Evolutionary conservation across 2,797 vertebrate genomes (phyloP).

Genomic region (Steatocranus sp.): DNA sequence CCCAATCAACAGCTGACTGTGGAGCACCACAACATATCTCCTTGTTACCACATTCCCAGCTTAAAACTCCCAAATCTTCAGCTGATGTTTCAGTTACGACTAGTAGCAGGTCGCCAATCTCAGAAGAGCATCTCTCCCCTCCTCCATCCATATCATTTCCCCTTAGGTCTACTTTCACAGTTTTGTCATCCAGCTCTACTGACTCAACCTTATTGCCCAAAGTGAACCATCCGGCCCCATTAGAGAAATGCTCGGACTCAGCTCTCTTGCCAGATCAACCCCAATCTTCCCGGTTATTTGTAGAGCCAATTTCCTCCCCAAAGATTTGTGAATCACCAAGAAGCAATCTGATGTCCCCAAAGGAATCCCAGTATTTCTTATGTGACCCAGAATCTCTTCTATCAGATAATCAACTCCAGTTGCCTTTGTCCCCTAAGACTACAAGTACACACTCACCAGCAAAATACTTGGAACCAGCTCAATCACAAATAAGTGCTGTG

Average conservation of each 20-base stretch:
- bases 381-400: constrained; percentile 1
- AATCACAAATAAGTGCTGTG: neutral
- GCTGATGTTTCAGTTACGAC: neutral
- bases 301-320: constrained; percentile 6
- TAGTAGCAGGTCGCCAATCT: neutral
- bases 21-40: constrained; percentile 3
- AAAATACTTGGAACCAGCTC: neutral
- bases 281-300: constrained; percentile 10
- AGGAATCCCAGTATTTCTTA: constrained; percentile 18
- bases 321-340: constrained; percentile 11
- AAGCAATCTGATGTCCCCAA: constrained; percentile 21
- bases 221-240: constrained; percentile 16
- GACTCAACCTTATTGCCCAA: constrained; percentile 24
- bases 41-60: neutral
- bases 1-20: constrained; percentile 8
- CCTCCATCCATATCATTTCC: neutral
- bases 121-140: neutral
- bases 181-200: constrained; percentile 36
- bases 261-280: constrained; percentile 2
- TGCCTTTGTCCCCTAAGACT: neutral
- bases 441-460: neutral
- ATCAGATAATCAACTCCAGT: constrained; percentile 12
- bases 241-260: neutral
- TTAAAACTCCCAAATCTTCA: constrained; percentile 1
- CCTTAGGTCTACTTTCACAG: constrained; percentile 46